phyloP scores from a whole-genome alignment of 2,797 vertebrate species.

The Cichlasoma orientale region DNA sequence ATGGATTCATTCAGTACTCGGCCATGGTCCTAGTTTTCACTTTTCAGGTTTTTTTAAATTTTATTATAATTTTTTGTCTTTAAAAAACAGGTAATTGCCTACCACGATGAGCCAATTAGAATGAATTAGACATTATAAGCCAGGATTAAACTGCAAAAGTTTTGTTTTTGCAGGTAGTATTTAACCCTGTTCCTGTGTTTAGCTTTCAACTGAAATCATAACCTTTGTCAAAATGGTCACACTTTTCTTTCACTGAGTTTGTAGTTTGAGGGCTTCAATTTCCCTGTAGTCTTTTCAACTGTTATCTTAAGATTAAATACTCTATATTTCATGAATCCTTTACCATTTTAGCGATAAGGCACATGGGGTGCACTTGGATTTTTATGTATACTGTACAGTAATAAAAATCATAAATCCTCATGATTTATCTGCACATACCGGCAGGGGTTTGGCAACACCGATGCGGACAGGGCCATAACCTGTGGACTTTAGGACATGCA shows the following conservation, averaged over 20 bases:
- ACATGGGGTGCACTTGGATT: background rate
- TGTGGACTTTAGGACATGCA: conserved; percentile 92
- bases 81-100: background rate
- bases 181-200: background rate
- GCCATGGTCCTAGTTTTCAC: too few relatives aligned
- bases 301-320: background rate
- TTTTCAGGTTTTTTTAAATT: too few relatives aligned
- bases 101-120: too few relatives aligned
- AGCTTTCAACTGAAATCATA: background rate
- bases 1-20: too few relatives aligned
- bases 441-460: conserved; percentile 92
- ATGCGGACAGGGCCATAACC: conserved; percentile 85
- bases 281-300: background rate
- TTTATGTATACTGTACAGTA: background rate
- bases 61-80: too few relatives aligned
- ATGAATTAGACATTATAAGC: background rate
- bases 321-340: background rate
- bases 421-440: conserved; percentile 77
- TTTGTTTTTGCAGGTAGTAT: background rate
- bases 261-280: too few relatives aligned
- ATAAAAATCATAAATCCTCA: background rate
- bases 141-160: background rate
- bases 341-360: background rate
- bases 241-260: background rate
- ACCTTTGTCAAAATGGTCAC: background rate